Percentiles rank a stretch among this genome's conserved stretches.
These are phyloP conservation scores for Rhodeus uyekii DNA, from an alignment of 2,797 vertebrate species.

Conservation along the genomic window DNA sequence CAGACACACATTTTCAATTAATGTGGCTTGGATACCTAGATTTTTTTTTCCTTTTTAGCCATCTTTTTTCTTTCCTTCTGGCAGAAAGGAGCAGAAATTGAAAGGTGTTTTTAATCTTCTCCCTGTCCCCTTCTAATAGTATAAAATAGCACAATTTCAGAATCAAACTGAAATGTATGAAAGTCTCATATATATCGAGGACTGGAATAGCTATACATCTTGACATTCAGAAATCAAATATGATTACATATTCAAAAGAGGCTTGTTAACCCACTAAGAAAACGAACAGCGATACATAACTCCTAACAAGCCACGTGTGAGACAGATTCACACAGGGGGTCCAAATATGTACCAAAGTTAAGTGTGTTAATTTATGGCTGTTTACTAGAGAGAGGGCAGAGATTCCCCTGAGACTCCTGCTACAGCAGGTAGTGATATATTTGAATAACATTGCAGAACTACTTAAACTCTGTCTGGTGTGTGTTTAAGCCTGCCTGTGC, in stretches of 20 bases:
- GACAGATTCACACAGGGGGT: conserved; percentile 22
- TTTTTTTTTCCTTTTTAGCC: neutral
- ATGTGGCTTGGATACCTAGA: neutral
- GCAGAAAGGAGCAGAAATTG: neutral
- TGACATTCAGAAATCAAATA: conserved; percentile 35
- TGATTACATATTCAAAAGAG: conserved; percentile 15
- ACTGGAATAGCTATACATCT: conserved; percentile 2
- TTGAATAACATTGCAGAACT: conserved; percentile 29
- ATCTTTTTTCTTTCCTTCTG: neutral
- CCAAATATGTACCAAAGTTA: conserved; percentile 25
- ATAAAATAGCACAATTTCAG: conserved; percentile 11
- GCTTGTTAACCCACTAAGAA: neutral
- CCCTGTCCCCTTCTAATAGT: neutral
- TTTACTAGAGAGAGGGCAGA: conserved; percentile 32
- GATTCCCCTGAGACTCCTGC: conserved; percentile 2
- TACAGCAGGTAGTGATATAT: conserved; percentile 11
- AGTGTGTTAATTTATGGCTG: conserved; percentile 45
- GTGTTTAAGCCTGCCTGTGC: neutral
- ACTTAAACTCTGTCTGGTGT: neutral
- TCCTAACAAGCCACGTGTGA: conserved; percentile 14
- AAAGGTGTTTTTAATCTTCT: neutral
- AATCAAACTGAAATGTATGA: conserved; percentile 1
- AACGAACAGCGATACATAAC: conserved; percentile 25
- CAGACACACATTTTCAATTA: neutral
- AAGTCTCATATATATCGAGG: neutral